These are phyloP conservation scores for Pedionomus torquatus DNA, from an alignment of 2,113 vertebrate genomes.

Conservation along the genomic window DNA sequence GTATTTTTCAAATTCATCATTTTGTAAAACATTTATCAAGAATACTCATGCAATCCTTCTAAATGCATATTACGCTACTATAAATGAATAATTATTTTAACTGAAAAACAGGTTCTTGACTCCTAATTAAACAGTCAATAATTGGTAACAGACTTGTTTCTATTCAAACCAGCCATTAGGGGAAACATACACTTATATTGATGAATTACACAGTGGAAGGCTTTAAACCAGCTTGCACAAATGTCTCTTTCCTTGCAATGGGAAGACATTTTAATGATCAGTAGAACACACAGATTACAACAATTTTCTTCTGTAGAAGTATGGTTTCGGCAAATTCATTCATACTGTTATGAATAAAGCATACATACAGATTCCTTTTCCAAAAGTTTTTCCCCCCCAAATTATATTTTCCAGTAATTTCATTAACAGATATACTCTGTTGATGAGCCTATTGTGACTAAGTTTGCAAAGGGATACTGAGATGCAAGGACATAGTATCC, in stretches of 20 bases:
- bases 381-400: not conserved
- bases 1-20: not conserved
- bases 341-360: not conserved
- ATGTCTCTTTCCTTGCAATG: not conserved
- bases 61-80: not conserved
- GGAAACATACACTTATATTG: not conserved
- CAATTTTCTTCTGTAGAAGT: not conserved
- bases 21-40: not conserved
- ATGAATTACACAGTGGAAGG: not conserved
- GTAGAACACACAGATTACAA: not conserved
- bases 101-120: not conserved
- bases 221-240: not conserved
- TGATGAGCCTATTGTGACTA: slow-evolving; percentile 37
- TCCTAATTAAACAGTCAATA: not conserved
- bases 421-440: slow-evolving; percentile 35
- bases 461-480: slow-evolving; percentile 8
- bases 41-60: not conserved
- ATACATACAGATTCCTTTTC: not conserved
- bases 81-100: not conserved
- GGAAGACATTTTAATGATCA: not conserved
- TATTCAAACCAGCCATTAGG: not conserved
- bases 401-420: slow-evolving; percentile 60
- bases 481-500: slow-evolving; percentile 28
- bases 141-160: not conserved
- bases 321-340: not conserved